Evolutionary conservation across 2,888 invertebrate genomes (phyloP), one percentile per base, ranked within the genome.

Genomic region (Trisateles emortualis): DNA sequence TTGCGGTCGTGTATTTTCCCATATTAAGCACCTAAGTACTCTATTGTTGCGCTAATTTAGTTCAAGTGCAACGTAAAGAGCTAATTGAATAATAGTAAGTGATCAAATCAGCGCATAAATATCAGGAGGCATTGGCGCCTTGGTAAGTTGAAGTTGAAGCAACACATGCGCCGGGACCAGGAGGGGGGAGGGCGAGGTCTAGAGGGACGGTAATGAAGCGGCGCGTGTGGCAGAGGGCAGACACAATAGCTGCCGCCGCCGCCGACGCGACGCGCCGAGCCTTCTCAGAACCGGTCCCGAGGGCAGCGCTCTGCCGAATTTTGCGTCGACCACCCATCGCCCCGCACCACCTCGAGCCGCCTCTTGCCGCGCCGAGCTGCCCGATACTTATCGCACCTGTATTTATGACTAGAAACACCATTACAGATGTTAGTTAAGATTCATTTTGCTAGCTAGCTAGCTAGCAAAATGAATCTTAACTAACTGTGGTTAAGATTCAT

Each of bases 241-340:
- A 91, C 90, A 89, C 92, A 92, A 92, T 90, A 88, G 84, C 79
- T 64, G 88, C 86, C 87, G 84, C 84, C 74, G 86, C 81, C 81
- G 79, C 76, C 81, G 57, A 56, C 70, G 70, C 81, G 57, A 56
- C 70, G 70, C 76, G 72, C 78, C 80, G 85, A 79, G 84, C 87
- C 86, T 91, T 91, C 91, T 78, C 71, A 75, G 91, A 91, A 91
- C 92, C 92, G 92, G 92, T 91, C 84, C 68, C 59, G 75, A 75
- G 83, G 81, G 79, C 85, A 83, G 81, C 83, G 88, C 84, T 86
- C 87, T 81, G 90, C 91, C 92, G 90, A 91, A 92, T 86, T 91
- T 92, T 66, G 90, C 90, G 87, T 76, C 90, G 91, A 90, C 92
- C 91, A 91, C 90, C 92, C 91, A 90, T 81, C 80, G 83, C 78